Conservation (phyloP, 2,888 invertebrate genomes). For the Drosophila meridiana region DNA sequence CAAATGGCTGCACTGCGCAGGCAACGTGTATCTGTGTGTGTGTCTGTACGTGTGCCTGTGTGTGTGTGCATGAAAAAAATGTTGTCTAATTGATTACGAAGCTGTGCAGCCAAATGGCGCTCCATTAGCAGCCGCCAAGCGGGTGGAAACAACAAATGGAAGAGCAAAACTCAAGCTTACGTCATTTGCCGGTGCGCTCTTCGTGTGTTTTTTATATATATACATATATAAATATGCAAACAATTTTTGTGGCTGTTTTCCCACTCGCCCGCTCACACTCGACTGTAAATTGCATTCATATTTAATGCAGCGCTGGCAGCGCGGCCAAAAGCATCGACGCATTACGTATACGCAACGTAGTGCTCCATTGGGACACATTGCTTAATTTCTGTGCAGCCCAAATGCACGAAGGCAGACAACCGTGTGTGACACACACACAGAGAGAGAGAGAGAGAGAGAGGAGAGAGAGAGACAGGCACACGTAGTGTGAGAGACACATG, state of each 20-base stretch:
- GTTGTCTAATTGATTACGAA: slow-evolving; percentile 75
- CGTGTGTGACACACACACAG: slow-evolving; percentile 58
- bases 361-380: slow-evolving; percentile 75
- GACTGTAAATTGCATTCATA: slow-evolving; percentile 80
- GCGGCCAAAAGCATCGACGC: slow-evolving; percentile 61
- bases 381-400: slow-evolving; percentile 68
- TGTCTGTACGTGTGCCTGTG: background rate
- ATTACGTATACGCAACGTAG: slow-evolving; percentile 77
- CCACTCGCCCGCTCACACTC: slow-evolving; percentile 11
- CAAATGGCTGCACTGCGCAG: slow-evolving; percentile 38
- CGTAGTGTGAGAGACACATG: slow-evolving; percentile 9
- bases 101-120: slow-evolving; percentile 63
- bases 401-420: slow-evolving; percentile 50
- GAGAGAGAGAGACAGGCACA: background rate
- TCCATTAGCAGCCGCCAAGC: slow-evolving; percentile 70
- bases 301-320: slow-evolving; percentile 72
- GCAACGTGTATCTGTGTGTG: slow-evolving; percentile 1
- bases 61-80: slow-evolving; percentile 47
- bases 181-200: slow-evolving; percentile 16
- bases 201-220: background rate
- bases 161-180: slow-evolving; percentile 54
- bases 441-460: background rate
- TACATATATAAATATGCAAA: slow-evolving; percentile 55
- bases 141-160: slow-evolving; percentile 19
- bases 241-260: slow-evolving; percentile 64